These are phyloP conservation scores for Pygoscelis antarcticus DNA, from an alignment of 2,113 vertebrate genomes.

Conservation along the genomic window DNA sequence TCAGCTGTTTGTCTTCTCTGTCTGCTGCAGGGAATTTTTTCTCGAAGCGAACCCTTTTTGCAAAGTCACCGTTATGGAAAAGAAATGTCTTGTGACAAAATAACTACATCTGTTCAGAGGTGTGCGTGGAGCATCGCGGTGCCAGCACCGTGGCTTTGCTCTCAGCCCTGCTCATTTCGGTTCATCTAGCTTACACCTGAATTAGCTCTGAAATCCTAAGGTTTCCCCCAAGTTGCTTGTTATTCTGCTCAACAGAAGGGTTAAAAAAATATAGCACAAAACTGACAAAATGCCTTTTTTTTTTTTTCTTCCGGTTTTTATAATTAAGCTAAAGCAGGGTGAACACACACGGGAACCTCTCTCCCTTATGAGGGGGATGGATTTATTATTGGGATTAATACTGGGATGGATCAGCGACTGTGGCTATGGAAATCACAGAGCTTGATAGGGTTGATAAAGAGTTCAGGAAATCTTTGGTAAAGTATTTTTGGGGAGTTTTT, in stretches of 20 bases:
- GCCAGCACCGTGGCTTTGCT: neutral
- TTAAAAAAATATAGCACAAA: neutral
- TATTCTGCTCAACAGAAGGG: neutral
- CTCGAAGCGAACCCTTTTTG: neutral
- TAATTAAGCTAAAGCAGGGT: neutral
- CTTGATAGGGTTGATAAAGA: neutral
- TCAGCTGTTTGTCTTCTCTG: neutral
- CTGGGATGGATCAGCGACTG: fast-evolving
- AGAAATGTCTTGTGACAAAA: neutral
- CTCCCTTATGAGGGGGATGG: fast-evolving
- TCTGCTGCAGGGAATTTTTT: neutral
- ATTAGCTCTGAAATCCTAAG: neutral
- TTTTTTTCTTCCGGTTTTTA: neutral
- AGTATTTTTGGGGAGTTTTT: neutral
- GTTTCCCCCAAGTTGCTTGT: neutral
- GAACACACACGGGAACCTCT: neutral
- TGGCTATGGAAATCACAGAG: neutral
- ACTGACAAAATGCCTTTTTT: neutral
- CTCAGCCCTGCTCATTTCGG: neutral
- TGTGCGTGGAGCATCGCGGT: fast-evolving
- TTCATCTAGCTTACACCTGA: neutral
- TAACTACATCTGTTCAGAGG: fast-evolving
- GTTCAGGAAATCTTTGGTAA: neutral
- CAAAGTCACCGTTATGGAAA: neutral
- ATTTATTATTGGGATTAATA: neutral